Conservation (phyloP, 2,888 invertebrate species). For the Erebia aethiops region DNA sequence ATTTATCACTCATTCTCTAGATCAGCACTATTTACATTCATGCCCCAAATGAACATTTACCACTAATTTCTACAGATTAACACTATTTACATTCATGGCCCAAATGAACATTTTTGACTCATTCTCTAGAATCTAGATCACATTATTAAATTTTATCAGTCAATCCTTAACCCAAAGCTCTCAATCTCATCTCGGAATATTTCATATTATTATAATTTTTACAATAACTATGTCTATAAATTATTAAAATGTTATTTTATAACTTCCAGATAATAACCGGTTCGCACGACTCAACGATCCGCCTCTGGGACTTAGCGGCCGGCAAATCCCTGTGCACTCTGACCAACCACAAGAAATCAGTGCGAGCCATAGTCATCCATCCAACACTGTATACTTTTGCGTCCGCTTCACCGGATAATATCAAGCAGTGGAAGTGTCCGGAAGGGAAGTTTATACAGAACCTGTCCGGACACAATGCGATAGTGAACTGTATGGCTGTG, state of each 20-base stretch:
- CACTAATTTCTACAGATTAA: background rate
- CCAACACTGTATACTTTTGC: slow-evolving; percentile 96
- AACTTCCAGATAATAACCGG: slow-evolving; percentile 89
- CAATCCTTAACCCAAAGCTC: too few relatives aligned
- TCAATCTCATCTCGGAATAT: too few relatives aligned
- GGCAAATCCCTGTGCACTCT: slow-evolving; percentile 97
- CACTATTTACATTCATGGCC: background rate
- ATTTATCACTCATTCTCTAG: too few relatives aligned
- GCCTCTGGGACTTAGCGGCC: slow-evolving; percentile 98
- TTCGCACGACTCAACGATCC: slow-evolving; percentile 97
- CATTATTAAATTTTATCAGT: too few relatives aligned
- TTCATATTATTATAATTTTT: too few relatives aligned
- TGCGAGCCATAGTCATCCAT: slow-evolving; percentile 90
- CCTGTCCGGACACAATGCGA: slow-evolving; percentile 97
- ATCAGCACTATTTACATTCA: background rate
- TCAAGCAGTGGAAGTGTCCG: slow-evolving; percentile 99
- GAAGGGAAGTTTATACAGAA: slow-evolving; percentile 99
- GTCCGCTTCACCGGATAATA: slow-evolving; percentile 98
- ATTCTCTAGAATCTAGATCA: background rate
- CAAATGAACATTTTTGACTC: background rate
- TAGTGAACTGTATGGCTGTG: slow-evolving; percentile 97
- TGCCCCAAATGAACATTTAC: background rate
- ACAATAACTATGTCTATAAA: too few relatives aligned
- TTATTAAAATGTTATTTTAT: background rate
- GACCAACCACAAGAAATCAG: slow-evolving; percentile 99